Percentiles rank a stretch among this genome's conserved stretches.
Conservation (phyloP, 1,140 invertebrate species). For the Oncopeltus fasciatus region DNA sequence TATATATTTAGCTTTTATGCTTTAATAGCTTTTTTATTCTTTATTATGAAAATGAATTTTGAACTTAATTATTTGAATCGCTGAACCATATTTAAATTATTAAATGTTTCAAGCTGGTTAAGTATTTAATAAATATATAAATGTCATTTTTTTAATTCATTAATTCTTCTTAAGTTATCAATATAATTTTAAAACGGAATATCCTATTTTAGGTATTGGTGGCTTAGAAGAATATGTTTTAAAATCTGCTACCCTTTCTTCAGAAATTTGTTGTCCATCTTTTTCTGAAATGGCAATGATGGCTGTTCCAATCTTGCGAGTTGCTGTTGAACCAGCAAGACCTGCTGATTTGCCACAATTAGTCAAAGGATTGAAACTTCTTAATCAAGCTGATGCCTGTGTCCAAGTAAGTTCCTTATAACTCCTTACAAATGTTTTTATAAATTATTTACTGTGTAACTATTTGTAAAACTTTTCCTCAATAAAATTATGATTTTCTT, state of each 20-base stretch:
- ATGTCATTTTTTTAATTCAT: constrained; percentile 14
- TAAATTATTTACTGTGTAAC: not conserved
- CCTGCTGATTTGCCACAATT: constrained; percentile 66
- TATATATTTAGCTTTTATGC: too few relatives aligned
- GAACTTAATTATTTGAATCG: too few relatives aligned
- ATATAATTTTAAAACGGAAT: not conserved
- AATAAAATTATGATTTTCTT: too few relatives aligned
- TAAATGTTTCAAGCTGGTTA: not conserved
- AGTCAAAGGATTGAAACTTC: constrained; percentile 53
- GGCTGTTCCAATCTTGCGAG: constrained; percentile 77
- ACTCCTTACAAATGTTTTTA: not conserved
- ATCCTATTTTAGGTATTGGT: constrained; percentile 48
- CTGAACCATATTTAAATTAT: too few relatives aligned
- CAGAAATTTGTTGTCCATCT: constrained; percentile 66
- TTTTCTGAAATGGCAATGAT: constrained; percentile 73
- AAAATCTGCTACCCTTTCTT: constrained; percentile 84
- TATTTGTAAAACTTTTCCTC: too few relatives aligned
- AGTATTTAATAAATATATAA: constrained; percentile 9
- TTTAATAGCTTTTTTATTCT: too few relatives aligned
- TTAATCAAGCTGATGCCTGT: constrained; percentile 89
- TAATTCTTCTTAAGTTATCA: not conserved
- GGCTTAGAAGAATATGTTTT: constrained; percentile 73
- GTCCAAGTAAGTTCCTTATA: too few relatives aligned
- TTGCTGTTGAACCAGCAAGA: constrained; percentile 83
- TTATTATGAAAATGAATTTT: too few relatives aligned